Evolutionary conservation across 2,888 invertebrate genomes (phyloP).

Genomic region (Scelioninae gen. 2): DNA sequence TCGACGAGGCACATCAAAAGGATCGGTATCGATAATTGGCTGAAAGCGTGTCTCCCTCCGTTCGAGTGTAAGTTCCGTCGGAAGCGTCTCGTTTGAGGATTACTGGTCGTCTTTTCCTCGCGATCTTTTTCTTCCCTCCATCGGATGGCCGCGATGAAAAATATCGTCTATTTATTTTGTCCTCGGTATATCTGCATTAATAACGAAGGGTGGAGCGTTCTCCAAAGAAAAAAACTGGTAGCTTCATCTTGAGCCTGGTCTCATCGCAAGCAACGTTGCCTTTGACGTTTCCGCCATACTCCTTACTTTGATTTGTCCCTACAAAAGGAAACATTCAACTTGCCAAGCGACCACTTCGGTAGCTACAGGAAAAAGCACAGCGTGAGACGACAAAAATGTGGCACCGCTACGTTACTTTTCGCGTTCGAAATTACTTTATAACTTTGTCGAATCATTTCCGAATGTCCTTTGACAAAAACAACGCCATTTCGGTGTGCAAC

Average conservation of each 20-base stretch:
- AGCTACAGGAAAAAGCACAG: slow-evolving; percentile 20
- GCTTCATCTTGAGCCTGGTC: slow-evolving; percentile 40
- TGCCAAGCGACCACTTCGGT: slow-evolving; percentile 15
- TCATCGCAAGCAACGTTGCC: slow-evolving; percentile 37
- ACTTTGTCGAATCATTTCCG: slow-evolving; percentile 6
- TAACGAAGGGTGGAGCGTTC: slow-evolving; percentile 55
- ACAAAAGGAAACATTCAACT: slow-evolving; percentile 39
- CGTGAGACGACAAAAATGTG: slow-evolving; percentile 13
- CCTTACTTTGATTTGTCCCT: slow-evolving; percentile 43
- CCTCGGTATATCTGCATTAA: slow-evolving; percentile 54
- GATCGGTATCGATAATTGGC: slow-evolving; percentile 73
- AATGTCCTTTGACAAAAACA: slow-evolving; percentile 1
- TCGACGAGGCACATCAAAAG: slow-evolving; percentile 71
- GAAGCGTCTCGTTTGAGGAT: slow-evolving; percentile 70
- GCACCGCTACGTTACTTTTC: background rate
- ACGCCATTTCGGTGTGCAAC: background rate
- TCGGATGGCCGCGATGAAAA: slow-evolving; percentile 56
- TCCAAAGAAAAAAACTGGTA: slow-evolving; percentile 49
- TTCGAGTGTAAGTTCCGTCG: slow-evolving; percentile 35
- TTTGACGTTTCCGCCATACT: slow-evolving; percentile 37
- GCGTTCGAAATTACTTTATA: slow-evolving; percentile 5
- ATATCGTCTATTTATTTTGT: slow-evolving; percentile 70
- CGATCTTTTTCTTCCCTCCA: slow-evolving; percentile 31
- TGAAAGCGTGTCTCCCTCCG: slow-evolving; percentile 69
- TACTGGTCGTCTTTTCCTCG: slow-evolving; percentile 58